phyloP scores from a whole-genome alignment of 2,888 invertebrate species.

The Ennomos quercinarius region DNA sequence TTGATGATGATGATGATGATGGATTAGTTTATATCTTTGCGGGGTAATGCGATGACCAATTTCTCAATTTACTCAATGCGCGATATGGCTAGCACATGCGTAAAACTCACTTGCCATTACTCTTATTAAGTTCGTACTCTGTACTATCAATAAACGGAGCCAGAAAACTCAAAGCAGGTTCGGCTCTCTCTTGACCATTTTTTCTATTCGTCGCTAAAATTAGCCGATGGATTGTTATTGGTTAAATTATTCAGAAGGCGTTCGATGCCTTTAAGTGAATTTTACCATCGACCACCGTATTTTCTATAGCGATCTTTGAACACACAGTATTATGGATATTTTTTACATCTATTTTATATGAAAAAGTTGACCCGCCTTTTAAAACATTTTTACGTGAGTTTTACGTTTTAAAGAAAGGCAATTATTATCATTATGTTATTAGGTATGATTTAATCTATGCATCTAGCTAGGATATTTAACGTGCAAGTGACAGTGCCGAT shows the following conservation, averaged over 20 bases:
- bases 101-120: no score
- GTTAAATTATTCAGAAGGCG: conserved; percentile 81
- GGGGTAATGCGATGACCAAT: not conserved
- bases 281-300: conserved; percentile 72
- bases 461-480: conserved; percentile 17
- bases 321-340: conserved; percentile 8
- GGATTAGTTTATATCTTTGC: no score
- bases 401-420: no score
- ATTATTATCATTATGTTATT: no score
- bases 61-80: not conserved
- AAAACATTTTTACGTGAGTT: no score
- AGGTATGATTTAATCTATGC: conserved; percentile 8
- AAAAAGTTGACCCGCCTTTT: no score
- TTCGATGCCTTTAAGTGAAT: conserved; percentile 82
- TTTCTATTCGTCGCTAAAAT: conserved; percentile 74
- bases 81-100: no score
- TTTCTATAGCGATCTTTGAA: conserved; percentile 43
- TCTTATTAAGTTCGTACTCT: no score
- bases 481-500: conserved; percentile 48
- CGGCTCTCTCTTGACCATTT: conserved; percentile 47
- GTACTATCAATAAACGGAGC: conserved; percentile 10
- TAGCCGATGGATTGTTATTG: conserved; percentile 81
- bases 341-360: not conserved
- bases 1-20: no score
- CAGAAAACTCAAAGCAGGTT: conserved; percentile 4